Evolutionary conservation across 2,113 vertebrate genomes (phyloP), one percentile per base, ranked within the genome.

Genomic region (Prionailurus bengalensis): DNA sequence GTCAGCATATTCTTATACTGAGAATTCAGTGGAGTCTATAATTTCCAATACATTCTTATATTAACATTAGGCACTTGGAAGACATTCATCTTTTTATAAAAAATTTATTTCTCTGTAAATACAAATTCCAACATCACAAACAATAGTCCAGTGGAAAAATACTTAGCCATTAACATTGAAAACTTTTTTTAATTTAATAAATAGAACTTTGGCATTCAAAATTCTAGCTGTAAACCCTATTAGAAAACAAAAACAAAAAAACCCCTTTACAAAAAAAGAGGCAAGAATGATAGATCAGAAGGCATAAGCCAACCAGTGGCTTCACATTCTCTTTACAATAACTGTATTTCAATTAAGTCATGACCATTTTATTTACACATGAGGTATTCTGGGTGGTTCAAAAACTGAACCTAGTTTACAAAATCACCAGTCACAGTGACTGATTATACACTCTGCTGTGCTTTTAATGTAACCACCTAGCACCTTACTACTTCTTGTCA

Each of bases 151-250:
- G 99, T 99, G 99, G 98, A 99, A 99, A 99, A 99, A 99, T 99
- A 99, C 98, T 98, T 98, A 99, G 98, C 98, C 96, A 98, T 99
- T 99, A 99, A 99, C 99, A 99, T 98, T 98, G 98, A 99, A 99
- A 98, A 98, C 95, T 98, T 98, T 98, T 99, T 99, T 98, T 98
- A 87, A 96, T 98, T 99, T 98, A 99, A 99, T 99, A 99, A 99
- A 99, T 99, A 99, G 98, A 99, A 99, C 99, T 99, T 99, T 99
- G 99, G 99, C 99, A 99, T 99, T 99, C 99, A 99, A 99, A 99
- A 99, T 99, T 99, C 99, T 99, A 99, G 99, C 99, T 99, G 99
- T 99, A 99, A 99, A 99, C 98, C 98, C 98, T 99, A 99, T 98
- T 98, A 98, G 98, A 98, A 99, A 98, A 98, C 98, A 99, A 98